Base-by-base conservation (phyloP, 2,113 vertebrate genomes). In the Gambusia affinis region DNA sequence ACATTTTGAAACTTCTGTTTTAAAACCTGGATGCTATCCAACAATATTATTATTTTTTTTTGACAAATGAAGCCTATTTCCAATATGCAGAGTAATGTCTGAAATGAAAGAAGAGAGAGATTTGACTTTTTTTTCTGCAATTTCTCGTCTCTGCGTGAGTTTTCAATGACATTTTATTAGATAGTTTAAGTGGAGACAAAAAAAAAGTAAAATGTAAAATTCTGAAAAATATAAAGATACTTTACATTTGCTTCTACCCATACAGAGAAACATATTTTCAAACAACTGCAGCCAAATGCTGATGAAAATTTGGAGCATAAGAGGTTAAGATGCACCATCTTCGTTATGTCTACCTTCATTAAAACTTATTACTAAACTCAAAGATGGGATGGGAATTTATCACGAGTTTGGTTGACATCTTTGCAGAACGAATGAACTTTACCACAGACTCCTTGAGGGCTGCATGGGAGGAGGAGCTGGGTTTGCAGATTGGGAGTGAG, bases 311-410 rank as follows among this genome's bases (percentile, higher is more conserved):
- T 79, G 63, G 84, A 78, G 70, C 87, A 89, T 66, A 77, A 90
- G 80, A 88, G 80, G 78, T 83, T 85, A 70, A 33, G 51, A 64
- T 60, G 67, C 76, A 83, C 83, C 83, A 68, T 88, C 76, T 87
- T 86, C 86, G 86, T 90, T 86, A 86, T 68, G 85, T 87, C 60
- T 76, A 75, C 81, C 76, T 88, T 90, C 84, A 88, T 89, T 87
- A 88, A 72, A 90, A 88, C 81, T 89, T 91, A 87, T 92, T 93
- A 89, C 86, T 71, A 85, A 91, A 87, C 77, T 82, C 78, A 81
- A 85, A 87, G 86, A 90, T 84, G 90, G 77, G 83, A 47, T 82
- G 91, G 85, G 79, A 85, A 92, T n/a, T n/a, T n/a, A n/a, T n/a
- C n/a, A n/a, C n/a, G n/a, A n/a, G n/a, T n/a, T n/a, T n/a, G n/a